These are phyloP conservation scores for Trichogramma dendrolimi DNA, from an alignment of 2,888 invertebrate genomes.

Conservation along the genomic window DNA sequence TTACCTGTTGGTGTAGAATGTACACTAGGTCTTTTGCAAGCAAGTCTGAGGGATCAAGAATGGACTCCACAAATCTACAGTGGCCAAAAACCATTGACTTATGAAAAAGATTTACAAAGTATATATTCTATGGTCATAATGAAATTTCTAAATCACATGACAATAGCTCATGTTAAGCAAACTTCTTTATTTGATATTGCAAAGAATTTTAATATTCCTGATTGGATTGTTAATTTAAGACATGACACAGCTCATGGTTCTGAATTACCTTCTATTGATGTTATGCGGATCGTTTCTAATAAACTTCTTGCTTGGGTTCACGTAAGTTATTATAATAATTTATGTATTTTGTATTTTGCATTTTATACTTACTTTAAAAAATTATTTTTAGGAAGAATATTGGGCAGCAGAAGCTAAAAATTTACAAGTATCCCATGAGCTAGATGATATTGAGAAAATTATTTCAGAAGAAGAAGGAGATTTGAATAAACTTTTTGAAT, in stretches of 20 bases:
- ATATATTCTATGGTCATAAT: constrained; percentile 64
- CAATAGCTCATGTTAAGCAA: constrained; percentile 56
- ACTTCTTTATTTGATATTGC: constrained; percentile 59
- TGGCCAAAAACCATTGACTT: constrained; percentile 38
- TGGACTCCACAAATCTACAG: constrained; percentile 41
- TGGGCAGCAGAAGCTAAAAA: constrained; percentile 59
- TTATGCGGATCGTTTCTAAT: constrained; percentile 62
- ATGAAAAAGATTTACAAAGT: constrained; percentile 55
- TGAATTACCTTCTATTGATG: constrained; percentile 61
- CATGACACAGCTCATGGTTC: constrained; percentile 75
- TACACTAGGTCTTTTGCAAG: constrained; percentile 45
- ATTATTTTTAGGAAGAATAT: constrained; percentile 55
- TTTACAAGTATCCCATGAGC: constrained; percentile 53
- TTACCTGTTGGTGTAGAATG: constrained; percentile 47
- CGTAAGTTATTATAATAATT: constrained; percentile 41
- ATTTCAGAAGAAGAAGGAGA: constrained; percentile 34
- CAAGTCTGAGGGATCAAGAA: constrained; percentile 44
- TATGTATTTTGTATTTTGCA: constrained; percentile 5
- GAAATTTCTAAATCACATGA: constrained; percentile 64
- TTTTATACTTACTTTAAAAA: constrained; percentile 8
- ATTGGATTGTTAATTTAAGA: constrained; percentile 74
- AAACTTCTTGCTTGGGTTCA: constrained; percentile 68
- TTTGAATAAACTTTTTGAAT: constrained; percentile 41
- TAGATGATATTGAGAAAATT: constrained; percentile 38
- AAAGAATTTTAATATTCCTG: constrained; percentile 65